phyloP scores from a whole-genome alignment of 2,113 vertebrate species.

The Cyrtonyx montezumae region DNA sequence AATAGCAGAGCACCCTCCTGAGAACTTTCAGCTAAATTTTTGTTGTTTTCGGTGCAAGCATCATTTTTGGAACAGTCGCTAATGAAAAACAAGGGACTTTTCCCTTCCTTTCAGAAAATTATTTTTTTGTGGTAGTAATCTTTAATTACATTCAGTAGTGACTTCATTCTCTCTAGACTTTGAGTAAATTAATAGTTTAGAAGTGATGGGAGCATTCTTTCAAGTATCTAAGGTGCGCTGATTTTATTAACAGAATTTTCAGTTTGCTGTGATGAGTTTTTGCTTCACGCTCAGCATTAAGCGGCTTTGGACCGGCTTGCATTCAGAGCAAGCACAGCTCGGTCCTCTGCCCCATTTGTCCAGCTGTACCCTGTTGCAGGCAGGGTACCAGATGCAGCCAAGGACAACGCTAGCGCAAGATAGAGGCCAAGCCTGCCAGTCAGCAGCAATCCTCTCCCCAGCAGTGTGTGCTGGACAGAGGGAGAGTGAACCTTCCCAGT shows the following conservation, averaged over 20 bases:
- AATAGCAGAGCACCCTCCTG: background rate
- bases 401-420: background rate
- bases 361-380: background rate
- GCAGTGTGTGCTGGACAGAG: background rate
- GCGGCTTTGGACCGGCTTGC: background rate
- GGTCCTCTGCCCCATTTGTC: background rate
- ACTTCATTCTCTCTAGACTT: background rate
- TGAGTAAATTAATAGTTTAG: background rate
- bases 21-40: background rate
- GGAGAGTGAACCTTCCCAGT: too few species aligned
- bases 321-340: too few species aligned
- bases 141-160: background rate
- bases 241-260: background rate
- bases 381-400: background rate
- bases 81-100: background rate
- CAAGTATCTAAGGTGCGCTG: background rate
- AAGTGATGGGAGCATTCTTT: background rate
- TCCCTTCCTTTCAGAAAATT: background rate
- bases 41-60: background rate
- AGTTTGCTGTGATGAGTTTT: background rate
- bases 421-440: background rate
- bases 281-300: background rate
- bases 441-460: background rate
- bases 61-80: background rate
- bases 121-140: background rate